Evolutionary conservation across 2,797 vertebrate genomes (phyloP).

Genomic region (Myiotriccus ornatus): DNA sequence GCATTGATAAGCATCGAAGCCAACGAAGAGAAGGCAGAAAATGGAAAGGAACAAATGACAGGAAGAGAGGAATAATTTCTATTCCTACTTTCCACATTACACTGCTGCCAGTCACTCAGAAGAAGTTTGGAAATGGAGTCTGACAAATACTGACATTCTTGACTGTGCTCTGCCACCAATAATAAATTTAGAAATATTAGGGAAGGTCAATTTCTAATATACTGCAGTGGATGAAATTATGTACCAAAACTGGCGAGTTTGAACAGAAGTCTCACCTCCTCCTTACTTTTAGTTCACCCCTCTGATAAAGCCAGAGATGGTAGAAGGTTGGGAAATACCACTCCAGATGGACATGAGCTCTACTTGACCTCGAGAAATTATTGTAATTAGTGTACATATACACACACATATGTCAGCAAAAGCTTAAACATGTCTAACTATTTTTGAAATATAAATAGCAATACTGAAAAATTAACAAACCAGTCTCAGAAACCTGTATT

Average conservation of each 20-base stretch:
- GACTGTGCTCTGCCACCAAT: background rate
- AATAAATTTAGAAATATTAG: background rate
- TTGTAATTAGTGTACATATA: background rate
- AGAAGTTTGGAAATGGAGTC: background rate
- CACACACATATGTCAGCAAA: background rate
- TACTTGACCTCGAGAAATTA: background rate
- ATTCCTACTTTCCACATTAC: background rate
- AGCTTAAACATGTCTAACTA: background rate
- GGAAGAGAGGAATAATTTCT: background rate
- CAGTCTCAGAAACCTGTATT: background rate
- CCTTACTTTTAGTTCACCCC: background rate
- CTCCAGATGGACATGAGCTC: rapidly evolving
- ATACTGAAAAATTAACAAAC: background rate
- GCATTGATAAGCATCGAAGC: background rate
- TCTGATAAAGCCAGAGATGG: background rate
- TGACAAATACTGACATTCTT: background rate
- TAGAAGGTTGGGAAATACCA: background rate
- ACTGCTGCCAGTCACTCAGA: background rate
- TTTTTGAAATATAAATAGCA: background rate
- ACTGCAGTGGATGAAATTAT: background rate
- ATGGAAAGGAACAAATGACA: background rate
- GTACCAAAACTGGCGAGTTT: background rate
- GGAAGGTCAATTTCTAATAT: background rate
- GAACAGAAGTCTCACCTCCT: background rate
- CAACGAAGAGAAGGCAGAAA: background rate